Evolutionary conservation across 1,140 invertebrate species (phyloP), one percentile per base, ranked within the genome.

Genomic region (Drosophila melanogaster): DNA sequence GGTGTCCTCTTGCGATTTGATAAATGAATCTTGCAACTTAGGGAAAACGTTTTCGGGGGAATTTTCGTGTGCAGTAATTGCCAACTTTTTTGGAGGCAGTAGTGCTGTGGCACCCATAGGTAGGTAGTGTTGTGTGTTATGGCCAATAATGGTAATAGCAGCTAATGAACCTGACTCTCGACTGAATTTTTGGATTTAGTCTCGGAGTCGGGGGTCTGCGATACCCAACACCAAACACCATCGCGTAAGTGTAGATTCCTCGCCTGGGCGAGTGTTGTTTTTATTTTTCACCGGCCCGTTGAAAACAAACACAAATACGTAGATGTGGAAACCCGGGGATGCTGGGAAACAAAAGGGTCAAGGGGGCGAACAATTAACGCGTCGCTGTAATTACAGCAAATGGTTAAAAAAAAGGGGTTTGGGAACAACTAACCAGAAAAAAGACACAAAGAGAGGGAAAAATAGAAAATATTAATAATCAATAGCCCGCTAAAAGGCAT

Each of bases 191-290:
- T 14, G 43, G n/a, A 41, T n/a, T 40, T 15, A 26, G 47, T 14
- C 26, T 49, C 66, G 37, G 19, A 26, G 41, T 70, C 15, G 54
- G 54, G 54, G 54, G 54, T 56, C 54, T 41, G 17, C 24, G 37
- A 54, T 77, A 35, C 57, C 22, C 6, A 10, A 54, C 69, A 35
- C 61, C 22, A 1, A n/a, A n/a, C 5, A 26, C 44, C 44, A 47
- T 14, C 61, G 81, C 81, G 81, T 86, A 87, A 89, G 83, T 89
- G 84, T 87, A 87, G 83, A 89, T 87, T 79, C 85, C 83, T 89
- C 83, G 65, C 75, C 72, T 44, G 54, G 44, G 15, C 64, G 58
- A 74, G 79, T 78, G 65, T 71, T 69, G 67, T 75, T 76, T 84
- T 71, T 74, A 37, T 58, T 49, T 51, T 53, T 41, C 64, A 58